Evolutionary conservation across 2,888 invertebrate species (phyloP).

Genomic region (Eupithecia subfuscata): DNA sequence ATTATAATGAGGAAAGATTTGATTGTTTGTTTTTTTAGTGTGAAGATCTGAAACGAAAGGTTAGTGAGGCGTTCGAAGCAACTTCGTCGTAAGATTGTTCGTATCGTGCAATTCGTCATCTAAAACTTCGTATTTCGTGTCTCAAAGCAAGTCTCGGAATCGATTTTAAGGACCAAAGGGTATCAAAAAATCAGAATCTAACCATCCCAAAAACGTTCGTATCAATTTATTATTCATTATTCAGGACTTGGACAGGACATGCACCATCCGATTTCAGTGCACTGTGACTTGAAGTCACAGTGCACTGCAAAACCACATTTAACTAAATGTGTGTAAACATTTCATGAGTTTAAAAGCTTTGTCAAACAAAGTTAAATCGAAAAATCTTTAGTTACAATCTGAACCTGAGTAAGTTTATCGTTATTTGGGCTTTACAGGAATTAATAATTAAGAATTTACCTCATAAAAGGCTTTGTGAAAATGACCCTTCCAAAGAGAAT

Average conservation of each 20-base stretch:
- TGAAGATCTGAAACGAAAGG: too few species aligned
- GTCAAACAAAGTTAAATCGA: not conserved
- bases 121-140: not conserved
- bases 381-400: slow-evolving; percentile 1
- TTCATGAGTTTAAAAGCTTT: not conserved
- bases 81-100: not conserved
- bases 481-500: slow-evolving; percentile 49
- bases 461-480: slow-evolving; percentile 34
- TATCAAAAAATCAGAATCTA: not conserved
- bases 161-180: not conserved
- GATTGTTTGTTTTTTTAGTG: too few species aligned
- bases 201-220: not conserved
- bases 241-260: not conserved
- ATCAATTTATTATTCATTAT: too few species aligned
- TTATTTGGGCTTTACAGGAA: slow-evolving; percentile 16
- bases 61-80: too few species aligned
- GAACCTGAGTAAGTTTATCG: slow-evolving; percentile 1
- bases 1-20: too few species aligned
- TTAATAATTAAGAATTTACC: slow-evolving; percentile 34
- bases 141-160: not conserved
- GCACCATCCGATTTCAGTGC: not conserved
- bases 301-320: too few species aligned
- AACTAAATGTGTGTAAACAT: not conserved
- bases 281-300: not conserved
- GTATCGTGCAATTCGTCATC: not conserved